A percentile compares a stretch with the other conserved stretches of the same genome.
Conservation (phyloP, 2,888 invertebrate species). For the Tenthredo amoena region DNA sequence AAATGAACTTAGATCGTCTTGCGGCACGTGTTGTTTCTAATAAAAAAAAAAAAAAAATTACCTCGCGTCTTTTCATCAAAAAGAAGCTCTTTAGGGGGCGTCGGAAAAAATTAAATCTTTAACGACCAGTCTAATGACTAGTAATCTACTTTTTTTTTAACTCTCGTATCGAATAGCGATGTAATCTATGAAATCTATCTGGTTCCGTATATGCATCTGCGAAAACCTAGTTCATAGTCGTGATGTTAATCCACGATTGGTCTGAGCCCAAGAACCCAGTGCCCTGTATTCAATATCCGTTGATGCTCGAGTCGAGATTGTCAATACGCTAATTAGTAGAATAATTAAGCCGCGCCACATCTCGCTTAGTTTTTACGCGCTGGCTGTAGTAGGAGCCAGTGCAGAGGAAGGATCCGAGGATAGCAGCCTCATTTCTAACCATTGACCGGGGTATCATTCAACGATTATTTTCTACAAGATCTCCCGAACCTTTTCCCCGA, state of each 20-base stretch:
- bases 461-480: neutral
- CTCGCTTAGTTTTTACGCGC: neutral
- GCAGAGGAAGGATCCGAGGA: neutral
- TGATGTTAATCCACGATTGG: conserved; percentile 20
- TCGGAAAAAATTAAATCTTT: too few species aligned
- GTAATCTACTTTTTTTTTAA: neutral
- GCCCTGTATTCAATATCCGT: conserved; percentile 45
- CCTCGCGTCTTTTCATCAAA: too few species aligned
- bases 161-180: neutral
- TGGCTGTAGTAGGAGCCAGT: neutral
- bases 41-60: too few species aligned
- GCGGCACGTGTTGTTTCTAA: too few species aligned
- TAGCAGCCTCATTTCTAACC: conserved; percentile 27
- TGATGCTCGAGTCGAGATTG: conserved; percentile 47
- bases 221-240: neutral
- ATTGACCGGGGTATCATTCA: conserved; percentile 9
- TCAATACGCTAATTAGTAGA: conserved; percentile 60
- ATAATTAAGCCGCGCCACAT: conserved; percentile 58
- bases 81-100: too few species aligned
- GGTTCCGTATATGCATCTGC: neutral
- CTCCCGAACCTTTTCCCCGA: neutral
- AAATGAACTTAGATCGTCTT: too few species aligned
- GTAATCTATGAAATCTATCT: neutral
- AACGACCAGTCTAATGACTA: too few species aligned
- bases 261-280: conserved; percentile 43